phyloP scores from a whole-genome alignment of 2,797 vertebrate genomes.

The Falco biarmicus region DNA sequence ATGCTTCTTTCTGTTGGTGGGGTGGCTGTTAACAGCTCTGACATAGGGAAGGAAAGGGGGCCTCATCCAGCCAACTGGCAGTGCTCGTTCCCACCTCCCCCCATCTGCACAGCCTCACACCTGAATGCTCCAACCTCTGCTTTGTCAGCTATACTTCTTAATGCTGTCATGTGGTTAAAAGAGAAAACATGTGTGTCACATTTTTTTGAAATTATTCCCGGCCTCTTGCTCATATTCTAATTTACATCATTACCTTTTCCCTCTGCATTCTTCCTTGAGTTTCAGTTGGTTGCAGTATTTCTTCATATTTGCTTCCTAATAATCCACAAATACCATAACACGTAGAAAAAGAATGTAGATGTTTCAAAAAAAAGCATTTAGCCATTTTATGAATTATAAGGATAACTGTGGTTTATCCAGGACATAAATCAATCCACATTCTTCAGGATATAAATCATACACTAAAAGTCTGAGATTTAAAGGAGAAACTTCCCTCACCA shows the following conservation, averaged over 20 bases:
- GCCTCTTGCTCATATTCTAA: neutral
- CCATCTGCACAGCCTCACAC: neutral
- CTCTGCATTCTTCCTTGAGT: neutral
- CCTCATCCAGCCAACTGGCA: neutral
- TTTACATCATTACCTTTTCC: neutral
- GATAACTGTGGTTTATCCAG: conserved; percentile 12
- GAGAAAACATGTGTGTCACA: neutral
- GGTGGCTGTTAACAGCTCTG: neutral
- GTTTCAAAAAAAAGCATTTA: neutral
- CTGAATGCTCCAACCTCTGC: neutral
- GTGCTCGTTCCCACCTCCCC: neutral
- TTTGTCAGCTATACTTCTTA: neutral
- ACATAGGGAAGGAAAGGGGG: neutral
- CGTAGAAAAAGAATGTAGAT: neutral
- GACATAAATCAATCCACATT: conserved; percentile 58
- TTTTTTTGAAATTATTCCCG: neutral
- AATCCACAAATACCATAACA: neutral
- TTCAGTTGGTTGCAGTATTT: neutral
- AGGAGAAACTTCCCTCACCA: conserved; percentile 8
- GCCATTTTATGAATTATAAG: neutral
- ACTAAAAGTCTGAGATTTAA: conserved; percentile 21
- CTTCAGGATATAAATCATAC: conserved; percentile 41
- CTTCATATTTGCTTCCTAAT: neutral
- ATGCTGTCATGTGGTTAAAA: neutral
- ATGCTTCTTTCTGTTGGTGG: neutral